Conservation (phyloP, 2,797 vertebrate genomes). For the Naso thynnoides region DNA sequence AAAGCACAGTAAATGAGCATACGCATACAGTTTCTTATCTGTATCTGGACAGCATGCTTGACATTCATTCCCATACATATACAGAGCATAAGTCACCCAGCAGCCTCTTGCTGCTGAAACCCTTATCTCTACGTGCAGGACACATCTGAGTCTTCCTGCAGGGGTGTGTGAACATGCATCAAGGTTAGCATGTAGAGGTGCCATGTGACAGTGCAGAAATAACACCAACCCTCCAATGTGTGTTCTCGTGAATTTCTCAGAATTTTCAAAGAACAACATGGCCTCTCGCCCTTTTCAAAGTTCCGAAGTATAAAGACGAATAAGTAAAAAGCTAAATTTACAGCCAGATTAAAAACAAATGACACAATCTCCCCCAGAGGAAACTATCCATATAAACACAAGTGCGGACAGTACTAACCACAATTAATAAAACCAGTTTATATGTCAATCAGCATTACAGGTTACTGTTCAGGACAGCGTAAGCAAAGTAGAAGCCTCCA, state of each 20-base stretch:
- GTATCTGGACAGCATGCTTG: conserved; percentile 8
- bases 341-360: neutral
- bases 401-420: neutral
- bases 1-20: conserved; percentile 1
- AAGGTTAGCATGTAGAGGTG: neutral
- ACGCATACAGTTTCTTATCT: conserved; percentile 39
- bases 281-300: neutral
- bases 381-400: neutral
- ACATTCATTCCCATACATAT: neutral
- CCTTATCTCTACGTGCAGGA: conserved; percentile 69
- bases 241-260: conserved; percentile 1
- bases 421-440: neutral
- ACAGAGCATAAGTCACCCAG: neutral
- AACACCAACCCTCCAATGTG: neutral
- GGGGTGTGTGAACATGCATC: neutral
- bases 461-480: neutral
- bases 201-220: conserved; percentile 13
- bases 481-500: neutral
- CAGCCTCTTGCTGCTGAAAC: conserved; percentile 57
- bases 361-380: neutral
- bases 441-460: neutral
- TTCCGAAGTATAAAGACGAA: too few species aligned
- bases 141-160: neutral
- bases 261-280: neutral
- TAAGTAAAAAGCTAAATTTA: too few species aligned